Base-by-base conservation (phyloP, 2,888 invertebrate genomes). In the Agrochola lota region DNA sequence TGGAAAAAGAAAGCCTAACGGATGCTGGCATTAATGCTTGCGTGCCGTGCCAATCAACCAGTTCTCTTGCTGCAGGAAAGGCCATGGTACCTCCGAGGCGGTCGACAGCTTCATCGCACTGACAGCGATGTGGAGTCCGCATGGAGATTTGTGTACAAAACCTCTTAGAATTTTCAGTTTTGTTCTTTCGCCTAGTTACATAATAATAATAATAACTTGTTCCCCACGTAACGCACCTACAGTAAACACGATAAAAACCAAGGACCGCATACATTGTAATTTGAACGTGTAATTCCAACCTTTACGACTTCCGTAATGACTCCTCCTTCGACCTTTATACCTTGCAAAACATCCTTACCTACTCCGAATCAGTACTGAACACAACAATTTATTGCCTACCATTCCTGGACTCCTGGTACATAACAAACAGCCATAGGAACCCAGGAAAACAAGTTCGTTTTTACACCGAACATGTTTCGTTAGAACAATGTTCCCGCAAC, bases 321-420 rank as follows among this genome's bases (percentile, higher is more conserved):
- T 57, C 57, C 72, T 59, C 40, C 8, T 40, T 20, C 52, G 68
- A 78, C 64, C 46, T 64, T 69, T 59, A 59, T 68, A 75, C 55
- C 46, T 66, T 66, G 60, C 43, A 71, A 71, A 60, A 59, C 66
- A 59, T 57, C 74, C 64, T 46, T 20, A 23, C 7, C 8, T 66
- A 60, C 60, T 15, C n/a, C 66, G 46, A 66, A 74, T 68, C 55
- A 49, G 46, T 55, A 40, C 12, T 68, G 26, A 71, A 78, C 60
- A 78, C 30, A 30, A 40, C 43, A 76, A 81, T 81, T 75, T 81
- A 84, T 64, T n/a, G 46, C 78, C 23, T 26, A 66, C 66, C 17
- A 80, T 80, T 80, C 6, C 55, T 80, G n/a, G 23, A 57, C 43
- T 64, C 71, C 57, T 57, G 40, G 35, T 46, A 55, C 20, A 30